Percentiles rank a stretch among this genome's conserved stretches.
phyloP scores from a whole-genome alignment of 2,888 invertebrate species.

The Balanococcus diminutus region DNA sequence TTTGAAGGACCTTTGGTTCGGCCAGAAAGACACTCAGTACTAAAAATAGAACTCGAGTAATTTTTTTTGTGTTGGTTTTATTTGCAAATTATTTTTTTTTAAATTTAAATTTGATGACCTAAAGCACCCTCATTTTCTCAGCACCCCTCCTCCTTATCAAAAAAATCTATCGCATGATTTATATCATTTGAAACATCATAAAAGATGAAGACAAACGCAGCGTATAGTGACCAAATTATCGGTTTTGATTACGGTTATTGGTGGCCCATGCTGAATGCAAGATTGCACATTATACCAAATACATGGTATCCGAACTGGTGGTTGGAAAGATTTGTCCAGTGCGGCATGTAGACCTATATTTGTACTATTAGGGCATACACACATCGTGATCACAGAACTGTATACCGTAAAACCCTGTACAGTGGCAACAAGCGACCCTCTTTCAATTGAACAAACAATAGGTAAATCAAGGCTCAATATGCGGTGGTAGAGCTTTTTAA shows the following conservation, averaged over 20 bases:
- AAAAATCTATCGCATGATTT: too few species aligned
- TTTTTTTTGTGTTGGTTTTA: too few species aligned
- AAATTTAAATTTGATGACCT: too few species aligned
- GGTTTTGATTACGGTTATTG: background rate
- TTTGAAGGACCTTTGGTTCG: too few species aligned
- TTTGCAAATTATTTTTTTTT: too few species aligned
- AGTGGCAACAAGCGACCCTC: constrained; percentile 16
- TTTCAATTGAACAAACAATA: constrained; percentile 25
- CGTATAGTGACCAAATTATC: background rate
- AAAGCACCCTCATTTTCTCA: too few species aligned
- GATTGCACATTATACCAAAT: background rate
- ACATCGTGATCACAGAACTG: background rate
- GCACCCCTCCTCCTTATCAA: too few species aligned
- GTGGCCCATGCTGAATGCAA: background rate
- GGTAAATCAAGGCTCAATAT: constrained; percentile 28
- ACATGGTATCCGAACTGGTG: background rate
- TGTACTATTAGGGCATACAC: background rate
- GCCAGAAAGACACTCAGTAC: too few species aligned
- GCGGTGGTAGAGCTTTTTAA: constrained; percentile 19
- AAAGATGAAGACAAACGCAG: too few species aligned
- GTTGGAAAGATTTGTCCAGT: background rate
- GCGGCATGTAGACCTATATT: background rate
- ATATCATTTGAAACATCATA: too few species aligned
- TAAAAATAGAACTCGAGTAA: too few species aligned
- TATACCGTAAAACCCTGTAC: background rate